phyloP scores from a whole-genome alignment of 2,888 invertebrate species.

The Bombylius major region DNA sequence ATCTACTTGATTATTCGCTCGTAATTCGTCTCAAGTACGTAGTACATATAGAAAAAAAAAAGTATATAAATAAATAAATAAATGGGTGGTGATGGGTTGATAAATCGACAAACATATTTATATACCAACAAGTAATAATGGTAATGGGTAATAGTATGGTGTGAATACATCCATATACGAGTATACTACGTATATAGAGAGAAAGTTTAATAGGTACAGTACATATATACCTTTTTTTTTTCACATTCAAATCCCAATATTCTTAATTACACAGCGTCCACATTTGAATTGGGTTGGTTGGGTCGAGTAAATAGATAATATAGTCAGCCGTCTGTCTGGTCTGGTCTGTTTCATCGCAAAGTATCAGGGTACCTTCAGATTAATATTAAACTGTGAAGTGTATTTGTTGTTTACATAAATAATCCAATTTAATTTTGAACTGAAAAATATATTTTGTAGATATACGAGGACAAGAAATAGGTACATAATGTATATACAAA shows the following conservation, averaged over 20 bases:
- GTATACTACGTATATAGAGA: background rate
- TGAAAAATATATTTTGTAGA: background rate
- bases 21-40: conserved; percentile 12
- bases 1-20: conserved; percentile 14
- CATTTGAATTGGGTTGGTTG: background rate
- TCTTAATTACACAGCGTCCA: conserved; percentile 13
- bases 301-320: conserved; percentile 8
- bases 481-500: too few species aligned
- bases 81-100: too few species aligned
- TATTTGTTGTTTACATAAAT: conserved; percentile 12
- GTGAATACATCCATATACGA: background rate
- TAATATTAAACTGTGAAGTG: conserved; percentile 3
- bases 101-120: too few species aligned
- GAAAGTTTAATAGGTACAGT: too few species aligned
- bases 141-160: too few species aligned
- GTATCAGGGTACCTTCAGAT: background rate
- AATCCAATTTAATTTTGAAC: conserved; percentile 11
- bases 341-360: background rate
- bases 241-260: conserved; percentile 10
- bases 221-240: background rate
- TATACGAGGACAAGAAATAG: background rate
- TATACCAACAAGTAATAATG: too few species aligned
- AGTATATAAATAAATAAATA: too few species aligned
- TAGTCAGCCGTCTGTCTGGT: background rate
- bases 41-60: conserved; percentile 3